Evolutionary conservation across 2,797 vertebrate genomes (phyloP), one percentile per base, ranked within the genome.

Genomic region (Sciaenops ocellatus): DNA sequence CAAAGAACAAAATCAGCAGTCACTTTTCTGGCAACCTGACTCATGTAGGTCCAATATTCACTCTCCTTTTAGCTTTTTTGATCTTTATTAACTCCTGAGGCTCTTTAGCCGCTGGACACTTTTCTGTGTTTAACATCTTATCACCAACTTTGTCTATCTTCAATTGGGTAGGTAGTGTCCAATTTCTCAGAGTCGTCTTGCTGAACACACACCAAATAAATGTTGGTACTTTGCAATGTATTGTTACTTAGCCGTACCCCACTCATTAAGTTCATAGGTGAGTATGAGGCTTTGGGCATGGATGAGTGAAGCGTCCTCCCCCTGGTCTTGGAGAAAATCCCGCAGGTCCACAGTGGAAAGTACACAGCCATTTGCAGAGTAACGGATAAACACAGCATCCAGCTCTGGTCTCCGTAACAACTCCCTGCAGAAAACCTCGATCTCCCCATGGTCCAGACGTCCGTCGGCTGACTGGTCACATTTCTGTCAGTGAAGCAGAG

Each of bases 351-450:
- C 88, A 0, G 95, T 94, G 0, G 97, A 97, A 44, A 99, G 94
- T 0, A 98, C 96, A 0, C 78, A 94, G 79, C 96, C 95, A 46
- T 98, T 96, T 0, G 97, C 95, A 0, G 97, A 98, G 91, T 97
- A 97, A 1, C 12, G 91, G 20, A 84, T 80, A 0, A 99, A 99
- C 3, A 98, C 92, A 2, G 94, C 93, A 79, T 99, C 97, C 83
- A 99, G 86, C 88, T 99, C 98, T 0, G 97, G 97, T 2, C 98
- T 94, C 10, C 95, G 95, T 88, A 98, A 92, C 80, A 99, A 87
- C 88, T 95, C 95, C 55, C 95, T 95, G 87, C 97, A 98, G 80
- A 99, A 99, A 77, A 96, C 92, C 74, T 98, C 98, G 0, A 98
- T 97, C 92, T 99, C 98, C 0, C 87, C 69, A 1, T 96, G 97